These are phyloP conservation scores for Macroteleia sp. DNA, from an alignment of 2,888 invertebrate species.

Conservation along the genomic window DNA sequence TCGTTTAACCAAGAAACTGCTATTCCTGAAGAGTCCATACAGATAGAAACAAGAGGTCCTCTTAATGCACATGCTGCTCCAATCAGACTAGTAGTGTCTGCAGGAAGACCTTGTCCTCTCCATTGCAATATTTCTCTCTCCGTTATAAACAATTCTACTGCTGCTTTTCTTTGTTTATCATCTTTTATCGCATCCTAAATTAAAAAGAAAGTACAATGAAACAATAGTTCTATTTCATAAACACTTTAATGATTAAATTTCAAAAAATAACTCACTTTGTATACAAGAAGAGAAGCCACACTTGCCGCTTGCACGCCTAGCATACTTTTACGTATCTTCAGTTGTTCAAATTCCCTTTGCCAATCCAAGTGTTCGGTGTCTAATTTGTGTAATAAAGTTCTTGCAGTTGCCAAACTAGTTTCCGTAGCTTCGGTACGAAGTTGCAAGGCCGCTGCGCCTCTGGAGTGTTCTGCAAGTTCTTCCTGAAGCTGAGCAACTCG, in stretches of 20 bases:
- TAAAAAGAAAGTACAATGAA: too few species aligned
- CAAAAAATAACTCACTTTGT: slow-evolving; percentile 76
- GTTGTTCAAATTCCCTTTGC: slow-evolving; percentile 85
- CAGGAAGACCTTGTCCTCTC: slow-evolving; percentile 93
- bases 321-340: slow-evolving; percentile 73
- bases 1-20: slow-evolving; percentile 93
- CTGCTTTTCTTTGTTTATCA: slow-evolving; percentile 73
- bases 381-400: slow-evolving; percentile 92
- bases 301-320: slow-evolving; percentile 78
- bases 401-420: slow-evolving; percentile 90
- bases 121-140: slow-evolving; percentile 93
- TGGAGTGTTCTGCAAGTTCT: slow-evolving; percentile 93
- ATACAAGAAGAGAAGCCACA: slow-evolving; percentile 77
- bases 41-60: slow-evolving; percentile 88
- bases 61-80: slow-evolving; percentile 80
- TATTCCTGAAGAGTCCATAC: slow-evolving; percentile 95
- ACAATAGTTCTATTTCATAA: too few species aligned
- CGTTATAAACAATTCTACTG: slow-evolving; percentile 79
- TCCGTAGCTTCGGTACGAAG: slow-evolving; percentile 89
- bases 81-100: slow-evolving; percentile 82
- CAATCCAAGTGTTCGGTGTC: slow-evolving; percentile 95
- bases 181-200: slow-evolving; percentile 69
- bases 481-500: slow-evolving; percentile 91
- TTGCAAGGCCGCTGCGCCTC: slow-evolving; percentile 92
- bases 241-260: too few species aligned